Percentiles rank a stretch among this genome's conserved stretches.
phyloP scores from a whole-genome alignment of 1,140 invertebrate species.

The Maniola jurtina region DNA sequence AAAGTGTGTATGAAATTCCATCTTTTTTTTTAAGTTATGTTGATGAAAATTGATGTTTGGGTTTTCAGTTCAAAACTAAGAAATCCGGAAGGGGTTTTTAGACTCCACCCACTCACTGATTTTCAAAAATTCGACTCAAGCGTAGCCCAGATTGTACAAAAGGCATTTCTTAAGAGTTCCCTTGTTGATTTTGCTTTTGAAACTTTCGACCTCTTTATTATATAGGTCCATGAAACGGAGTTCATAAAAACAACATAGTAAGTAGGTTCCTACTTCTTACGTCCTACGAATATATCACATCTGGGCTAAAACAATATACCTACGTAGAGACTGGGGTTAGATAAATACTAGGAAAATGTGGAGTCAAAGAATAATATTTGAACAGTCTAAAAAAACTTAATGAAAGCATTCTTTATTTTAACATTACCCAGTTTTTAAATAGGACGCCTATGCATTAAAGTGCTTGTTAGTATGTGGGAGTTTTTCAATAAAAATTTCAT shows the following conservation, averaged over 20 bases:
- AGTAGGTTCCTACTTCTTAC: no score
- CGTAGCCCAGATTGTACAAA: no score
- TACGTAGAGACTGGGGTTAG: background rate
- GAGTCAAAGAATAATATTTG: slow-evolving; percentile 5
- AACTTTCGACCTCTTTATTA: no score
- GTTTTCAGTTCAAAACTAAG: no score
- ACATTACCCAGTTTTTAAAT: slow-evolving; percentile 10
- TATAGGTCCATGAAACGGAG: background rate
- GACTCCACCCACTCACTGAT: no score
- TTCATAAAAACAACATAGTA: background rate
- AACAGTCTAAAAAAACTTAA: slow-evolving; percentile 2
- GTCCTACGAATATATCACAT: background rate
- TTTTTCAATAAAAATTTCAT: slow-evolving; percentile 12
- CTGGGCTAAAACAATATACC: background rate
- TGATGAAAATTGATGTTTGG: no score
- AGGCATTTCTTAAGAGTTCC: no score
- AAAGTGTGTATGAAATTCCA: no score
- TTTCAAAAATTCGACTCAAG: no score
- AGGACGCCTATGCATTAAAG: slow-evolving; percentile 8
- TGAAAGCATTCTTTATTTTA: slow-evolving; percentile 2
- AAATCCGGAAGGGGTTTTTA: no score
- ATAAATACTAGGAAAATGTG: background rate
- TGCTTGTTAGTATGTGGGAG: slow-evolving; percentile 11
- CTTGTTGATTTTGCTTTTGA: no score
- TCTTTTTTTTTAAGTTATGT: no score